These are phyloP conservation scores for Athene cunicularia DNA, from an alignment of 2,113 vertebrate genomes.

Conservation along the genomic window DNA sequence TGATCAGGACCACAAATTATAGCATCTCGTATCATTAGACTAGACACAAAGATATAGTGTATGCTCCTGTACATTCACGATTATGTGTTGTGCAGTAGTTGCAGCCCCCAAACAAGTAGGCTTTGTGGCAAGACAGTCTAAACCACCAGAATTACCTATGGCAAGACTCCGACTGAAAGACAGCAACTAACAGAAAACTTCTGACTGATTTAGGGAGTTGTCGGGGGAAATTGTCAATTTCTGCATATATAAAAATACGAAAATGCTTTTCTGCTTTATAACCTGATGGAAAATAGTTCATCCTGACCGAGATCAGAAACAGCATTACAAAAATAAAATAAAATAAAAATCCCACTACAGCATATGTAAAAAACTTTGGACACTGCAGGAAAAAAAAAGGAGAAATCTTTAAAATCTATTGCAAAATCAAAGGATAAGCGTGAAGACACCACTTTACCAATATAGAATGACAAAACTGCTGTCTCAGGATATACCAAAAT, in stretches of 20 bases:
- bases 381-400: no score
- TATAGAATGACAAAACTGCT: neutral
- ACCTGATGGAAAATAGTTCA: neutral
- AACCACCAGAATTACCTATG: neutral
- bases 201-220: neutral
- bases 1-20: neutral
- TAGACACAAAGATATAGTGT: neutral
- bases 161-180: neutral
- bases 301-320: neutral
- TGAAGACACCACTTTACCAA: neutral
- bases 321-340: neutral
- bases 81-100: neutral
- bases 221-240: neutral
- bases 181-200: neutral
- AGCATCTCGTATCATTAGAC: neutral
- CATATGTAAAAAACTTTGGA: neutral
- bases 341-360: neutral
- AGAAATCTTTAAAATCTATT: neutral
- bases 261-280: neutral
- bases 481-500: neutral
- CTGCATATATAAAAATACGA: neutral
- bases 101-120: neutral
- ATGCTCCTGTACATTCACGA: neutral
- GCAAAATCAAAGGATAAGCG: neutral
- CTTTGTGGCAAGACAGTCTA: neutral